Percentiles rank a stretch among this genome's conserved stretches.
phyloP scores from a whole-genome alignment of 1,140 invertebrate genomes.

The Drosophila pseudoananassae region DNA sequence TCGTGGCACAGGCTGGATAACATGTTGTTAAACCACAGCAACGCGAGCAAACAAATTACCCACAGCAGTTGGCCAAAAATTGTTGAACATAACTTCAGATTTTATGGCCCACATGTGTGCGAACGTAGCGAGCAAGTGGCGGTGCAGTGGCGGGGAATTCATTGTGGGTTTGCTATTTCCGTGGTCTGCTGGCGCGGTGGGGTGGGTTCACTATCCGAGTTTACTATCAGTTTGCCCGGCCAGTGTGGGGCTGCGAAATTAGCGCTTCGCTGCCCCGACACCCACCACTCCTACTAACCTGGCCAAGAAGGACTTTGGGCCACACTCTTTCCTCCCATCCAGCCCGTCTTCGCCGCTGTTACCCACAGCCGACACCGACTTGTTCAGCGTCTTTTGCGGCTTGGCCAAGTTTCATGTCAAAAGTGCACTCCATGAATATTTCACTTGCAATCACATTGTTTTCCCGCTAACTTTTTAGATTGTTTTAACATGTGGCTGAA shows the following conservation, averaged over 20 bases:
- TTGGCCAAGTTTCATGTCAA: constrained; percentile 60
- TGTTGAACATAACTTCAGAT: constrained; percentile 78
- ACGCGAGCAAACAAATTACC: constrained; percentile 63
- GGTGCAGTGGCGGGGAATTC: constrained; percentile 16
- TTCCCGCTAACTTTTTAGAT: constrained; percentile 81
- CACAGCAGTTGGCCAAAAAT: constrained; percentile 69
- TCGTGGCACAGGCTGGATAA: constrained; percentile 36
- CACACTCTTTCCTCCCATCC: neutral
- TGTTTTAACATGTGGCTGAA: constrained; percentile 80
- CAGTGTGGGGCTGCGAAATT: constrained; percentile 53
- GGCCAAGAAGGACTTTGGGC: constrained; percentile 5
- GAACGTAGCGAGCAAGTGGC: constrained; percentile 14
- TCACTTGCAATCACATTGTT: constrained; percentile 82
- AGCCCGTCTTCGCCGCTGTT: neutral
- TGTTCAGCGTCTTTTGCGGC: constrained; percentile 39
- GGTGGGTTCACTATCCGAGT: constrained; percentile 23
- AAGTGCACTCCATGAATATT: constrained; percentile 79
- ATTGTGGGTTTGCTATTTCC: constrained; percentile 19
- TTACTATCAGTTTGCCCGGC: constrained; percentile 70
- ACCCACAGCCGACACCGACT: constrained; percentile 3
- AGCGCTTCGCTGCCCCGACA: constrained; percentile 47
- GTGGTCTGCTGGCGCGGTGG: constrained; percentile 9
- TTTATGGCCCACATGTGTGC: constrained; percentile 77
- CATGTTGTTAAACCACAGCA: constrained; percentile 57
- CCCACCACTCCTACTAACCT: neutral